Base-by-base conservation (phyloP, 2,113 vertebrate genomes). In the Fukomys damarensis region DNA sequence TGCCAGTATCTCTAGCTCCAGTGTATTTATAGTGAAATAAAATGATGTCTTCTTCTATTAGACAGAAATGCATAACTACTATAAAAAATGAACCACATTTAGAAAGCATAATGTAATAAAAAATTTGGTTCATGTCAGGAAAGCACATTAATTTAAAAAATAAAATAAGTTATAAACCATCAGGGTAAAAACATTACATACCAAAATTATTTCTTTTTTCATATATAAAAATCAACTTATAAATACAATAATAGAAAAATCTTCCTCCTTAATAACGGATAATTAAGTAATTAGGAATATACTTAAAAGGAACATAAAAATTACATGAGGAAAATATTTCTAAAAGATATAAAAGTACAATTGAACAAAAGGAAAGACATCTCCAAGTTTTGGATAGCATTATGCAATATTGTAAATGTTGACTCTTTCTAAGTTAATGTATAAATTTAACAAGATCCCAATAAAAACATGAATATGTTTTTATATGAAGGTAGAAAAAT, bases 131-230 rank as follows among this genome's bases (percentile, higher is more conserved):
- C 38, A 58, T 70, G 20, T 93, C 28, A 96, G 84, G 77, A 94
- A 96, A 95, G 54, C 38, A 3, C 22, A 92, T 77, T 93, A 86
- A 87, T 13, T 77, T 35, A 89, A n/a, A n/a, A n/a, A n/a, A 82
- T 59, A 88, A 82, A 82, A 72, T 43, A 91, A 65, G 46, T 65
- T 89, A 13, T 38, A 89, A 72, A 79, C 28, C 49, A 56, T 16
- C 5, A 72, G 8, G 41, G 91, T 35, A 80, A 94, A 82, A 93
- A 61, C 30, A 70, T 58, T 61, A 43, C 4, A 30, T 88, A 52
- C 3, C 49, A 35, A 91, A 85, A 65, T 86, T 80, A 85, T 63
- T 85, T 91, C 13, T 96, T 89, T 46, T n/a, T 66, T 30, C 9
- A 86, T 19, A 35, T 28, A 56, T 43, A 96, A 74, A 89, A 94